These are phyloP conservation scores for Hydrozoanthus gracilis DNA, from an alignment of 92 coral and sea anemone genomes.

Conservation along the genomic window DNA sequence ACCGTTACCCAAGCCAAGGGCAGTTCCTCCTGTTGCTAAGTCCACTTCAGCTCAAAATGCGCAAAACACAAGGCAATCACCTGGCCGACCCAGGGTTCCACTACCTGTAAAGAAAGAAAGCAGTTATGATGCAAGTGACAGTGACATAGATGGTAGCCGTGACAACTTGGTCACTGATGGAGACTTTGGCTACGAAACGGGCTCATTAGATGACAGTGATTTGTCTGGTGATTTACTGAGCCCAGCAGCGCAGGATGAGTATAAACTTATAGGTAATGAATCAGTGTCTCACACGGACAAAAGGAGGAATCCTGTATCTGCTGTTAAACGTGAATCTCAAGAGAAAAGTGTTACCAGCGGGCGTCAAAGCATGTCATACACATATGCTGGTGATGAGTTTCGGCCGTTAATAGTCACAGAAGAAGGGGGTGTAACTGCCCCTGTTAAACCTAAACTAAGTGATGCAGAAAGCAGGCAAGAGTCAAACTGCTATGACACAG, in stretches of 20 bases:
- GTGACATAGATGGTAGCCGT: constrained; percentile 79
- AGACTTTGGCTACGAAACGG: constrained; percentile 88
- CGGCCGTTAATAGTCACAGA: constrained; percentile 71
- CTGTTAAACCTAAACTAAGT: constrained; percentile 46
- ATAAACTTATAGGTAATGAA: constrained; percentile 58
- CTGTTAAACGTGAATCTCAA: not conserved
- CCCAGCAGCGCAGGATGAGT: constrained; percentile 79
- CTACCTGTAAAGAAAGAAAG: constrained; percentile 65
- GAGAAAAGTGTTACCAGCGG: not conserved
- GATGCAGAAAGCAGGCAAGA: not conserved
- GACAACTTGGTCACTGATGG: constrained; percentile 80
- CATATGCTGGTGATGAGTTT: constrained; percentile 87
- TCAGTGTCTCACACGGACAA: not conserved
- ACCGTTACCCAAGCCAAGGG: constrained; percentile 32
- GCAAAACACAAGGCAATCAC: not conserved
- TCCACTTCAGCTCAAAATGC: constrained; percentile 1
- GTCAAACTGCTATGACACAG: constrained; percentile 33
- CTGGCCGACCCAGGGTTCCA: constrained; percentile 33
- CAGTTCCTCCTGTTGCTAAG: constrained; percentile 15
- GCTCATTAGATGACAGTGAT: constrained; percentile 86
- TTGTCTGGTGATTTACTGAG: constrained; percentile 80
- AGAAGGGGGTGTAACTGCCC: constrained; percentile 72
- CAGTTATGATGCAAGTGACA: constrained; percentile 86
- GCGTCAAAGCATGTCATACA: constrained; percentile 47
- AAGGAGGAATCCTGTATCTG: not conserved